Conservation (phyloP, 2,113 vertebrate species). For the Struthidea cinerea region DNA sequence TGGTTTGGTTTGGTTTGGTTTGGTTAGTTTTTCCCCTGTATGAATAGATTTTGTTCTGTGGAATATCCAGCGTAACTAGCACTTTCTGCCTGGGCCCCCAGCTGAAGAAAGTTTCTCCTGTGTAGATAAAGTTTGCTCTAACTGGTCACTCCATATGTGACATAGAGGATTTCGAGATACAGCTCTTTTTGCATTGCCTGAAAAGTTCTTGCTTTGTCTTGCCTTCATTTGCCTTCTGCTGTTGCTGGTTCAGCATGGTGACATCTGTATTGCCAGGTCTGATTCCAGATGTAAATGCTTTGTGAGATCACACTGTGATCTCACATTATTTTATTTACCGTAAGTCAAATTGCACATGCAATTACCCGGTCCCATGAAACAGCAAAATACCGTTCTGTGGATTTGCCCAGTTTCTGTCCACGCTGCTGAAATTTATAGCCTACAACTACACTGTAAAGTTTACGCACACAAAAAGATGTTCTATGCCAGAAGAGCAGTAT, state of each 20-base stretch:
- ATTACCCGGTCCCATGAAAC: neutral
- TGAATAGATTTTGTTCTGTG: neutral
- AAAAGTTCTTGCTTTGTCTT: neutral
- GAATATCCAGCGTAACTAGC: neutral
- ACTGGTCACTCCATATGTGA: neutral
- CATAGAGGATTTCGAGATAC: neutral
- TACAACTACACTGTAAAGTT: neutral
- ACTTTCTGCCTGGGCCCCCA: neutral
- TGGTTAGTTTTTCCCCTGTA: neutral
- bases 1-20: neutral
- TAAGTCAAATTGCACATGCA: neutral
- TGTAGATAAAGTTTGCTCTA: neutral
- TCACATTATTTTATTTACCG: neutral
- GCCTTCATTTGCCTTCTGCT: neutral
- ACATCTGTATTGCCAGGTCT: neutral
- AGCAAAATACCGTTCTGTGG: neutral
- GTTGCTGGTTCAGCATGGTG: neutral
- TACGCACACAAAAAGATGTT: neutral
- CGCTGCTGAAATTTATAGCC: neutral
- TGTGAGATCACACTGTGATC: too few species aligned
- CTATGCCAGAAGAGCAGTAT: neutral
- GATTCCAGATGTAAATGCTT: neutral
- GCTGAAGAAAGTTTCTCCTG: neutral
- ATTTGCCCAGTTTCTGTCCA: neutral
- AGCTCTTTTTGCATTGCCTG: neutral